Evolutionary conservation across 2,888 invertebrate species (phyloP), one percentile per base, ranked within the genome.

Genomic region (Electrophaes corylata): DNA sequence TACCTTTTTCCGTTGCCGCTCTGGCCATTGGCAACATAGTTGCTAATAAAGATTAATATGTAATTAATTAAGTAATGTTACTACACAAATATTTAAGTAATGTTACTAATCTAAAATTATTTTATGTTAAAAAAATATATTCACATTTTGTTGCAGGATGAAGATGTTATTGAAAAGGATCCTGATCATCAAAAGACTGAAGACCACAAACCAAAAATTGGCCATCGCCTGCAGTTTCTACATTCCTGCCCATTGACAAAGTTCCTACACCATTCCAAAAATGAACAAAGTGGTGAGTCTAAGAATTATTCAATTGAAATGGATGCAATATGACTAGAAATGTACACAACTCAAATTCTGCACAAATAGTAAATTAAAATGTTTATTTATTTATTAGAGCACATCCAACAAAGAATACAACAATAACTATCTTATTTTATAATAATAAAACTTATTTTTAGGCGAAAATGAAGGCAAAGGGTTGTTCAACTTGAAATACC

Each of bases 101-200:
- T n/a, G n/a, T n/a, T n/a, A n/a, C n/a, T n/a, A n/a, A n/a, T n/a
- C n/a, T n/a, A n/a, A n/a, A n/a, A n/a, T n/a, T n/a, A n/a, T n/a
- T n/a, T n/a, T n/a, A n/a, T n/a, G n/a, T n/a, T 23, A 29, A 29
- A 29, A 29, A 29, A 10, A 5, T 11, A 3, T 29, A 11, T 6
- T 11, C 29, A 29, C 11, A 11, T 33, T 59, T 62, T 58, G 23
- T 67, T 67, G n/a, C 54, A 87, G 83, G 85, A 91, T 66, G 91
- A 91, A 57, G 88, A 88, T 58, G 82, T 75, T 26, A 86, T 88
- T 66, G 86, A 89, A 61, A 88, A 88, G 60, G 90, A 88, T 50
- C 72, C 71, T 41, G 89, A 88, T 12, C 78, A 76, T 66, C 84
- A 86, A 61, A 89, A 89, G 66, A 67, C 76, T 66, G 90, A 87